A percentile compares a stretch with the other conserved stretches of the same genome.
These are phyloP conservation scores for Porphyrio hochstetteri DNA, from an alignment of 2,113 vertebrate genomes.

Conservation along the genomic window DNA sequence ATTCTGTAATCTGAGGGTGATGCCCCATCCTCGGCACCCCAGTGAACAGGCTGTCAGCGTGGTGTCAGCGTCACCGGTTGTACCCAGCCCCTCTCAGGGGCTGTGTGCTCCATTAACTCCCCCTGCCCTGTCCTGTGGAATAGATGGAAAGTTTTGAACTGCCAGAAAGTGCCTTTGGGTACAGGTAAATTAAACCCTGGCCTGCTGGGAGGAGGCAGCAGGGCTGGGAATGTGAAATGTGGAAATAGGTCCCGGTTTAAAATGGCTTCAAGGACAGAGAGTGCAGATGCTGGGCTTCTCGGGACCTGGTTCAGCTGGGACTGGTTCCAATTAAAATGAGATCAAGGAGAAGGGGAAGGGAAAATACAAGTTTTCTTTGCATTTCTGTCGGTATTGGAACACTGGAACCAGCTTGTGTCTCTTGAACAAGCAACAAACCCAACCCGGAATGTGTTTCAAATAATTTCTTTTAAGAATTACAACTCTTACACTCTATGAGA, in stretches of 20 bases:
- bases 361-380: background rate
- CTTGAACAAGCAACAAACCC: background rate
- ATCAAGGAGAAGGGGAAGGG: background rate
- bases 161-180: background rate
- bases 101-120: background rate
- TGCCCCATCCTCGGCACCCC: background rate
- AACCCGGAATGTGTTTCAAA: background rate
- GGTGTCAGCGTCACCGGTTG: accelerated
- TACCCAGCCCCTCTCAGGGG: accelerated
- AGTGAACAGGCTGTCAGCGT: background rate
- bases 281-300: background rate
- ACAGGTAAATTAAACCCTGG: background rate
- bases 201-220: background rate
- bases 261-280: background rate
- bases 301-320: constrained; percentile 1
- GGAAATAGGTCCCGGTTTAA: background rate
- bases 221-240: background rate
- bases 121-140: background rate
- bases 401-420: background rate
- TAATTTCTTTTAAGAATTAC: background rate
- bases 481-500: background rate
- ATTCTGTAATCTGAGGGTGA: background rate
- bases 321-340: background rate
- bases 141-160: background rate
- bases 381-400: background rate